These are phyloP conservation scores for Dicentrarchus labrax DNA, from an alignment of 2,113 vertebrate genomes.

Conservation along the genomic window DNA sequence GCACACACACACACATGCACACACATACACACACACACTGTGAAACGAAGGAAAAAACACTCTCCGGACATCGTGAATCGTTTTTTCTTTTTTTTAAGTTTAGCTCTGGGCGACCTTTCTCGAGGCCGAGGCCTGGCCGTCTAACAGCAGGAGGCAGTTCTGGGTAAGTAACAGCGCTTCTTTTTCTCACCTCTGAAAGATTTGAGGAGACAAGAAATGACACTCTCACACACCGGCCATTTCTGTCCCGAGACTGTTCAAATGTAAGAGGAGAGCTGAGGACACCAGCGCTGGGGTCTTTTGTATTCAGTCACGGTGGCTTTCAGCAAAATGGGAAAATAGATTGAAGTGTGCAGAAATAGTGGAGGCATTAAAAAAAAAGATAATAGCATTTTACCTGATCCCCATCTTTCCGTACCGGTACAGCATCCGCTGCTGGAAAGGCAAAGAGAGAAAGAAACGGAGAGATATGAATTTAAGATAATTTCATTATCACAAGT, in stretches of 20 bases:
- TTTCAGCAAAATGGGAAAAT: slow-evolving; percentile 32
- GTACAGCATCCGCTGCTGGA: slow-evolving; percentile 84
- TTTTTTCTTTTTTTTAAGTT: background rate
- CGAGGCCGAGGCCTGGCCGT: background rate
- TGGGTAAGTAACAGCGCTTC: slow-evolving; percentile 17
- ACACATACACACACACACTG: background rate
- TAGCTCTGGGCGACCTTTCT: background rate
- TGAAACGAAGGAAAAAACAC: background rate
- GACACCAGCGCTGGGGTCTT: background rate
- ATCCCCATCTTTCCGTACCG: slow-evolving; percentile 86
- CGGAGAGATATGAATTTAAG: slow-evolving; percentile 29
- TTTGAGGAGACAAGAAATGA: slow-evolving; percentile 23
- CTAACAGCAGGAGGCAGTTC: slow-evolving; percentile 28
- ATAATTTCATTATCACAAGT: slow-evolving; percentile 13
- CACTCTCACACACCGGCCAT: background rate
- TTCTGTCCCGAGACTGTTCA: slow-evolving; percentile 9
- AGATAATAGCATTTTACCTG: slow-evolving; percentile 79
- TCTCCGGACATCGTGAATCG: background rate
- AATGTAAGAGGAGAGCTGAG: slow-evolving; percentile 22
- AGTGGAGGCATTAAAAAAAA: slow-evolving; percentile 4
- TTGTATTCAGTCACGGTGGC: slow-evolving; percentile 23
- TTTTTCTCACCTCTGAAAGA: slow-evolving; percentile 36
- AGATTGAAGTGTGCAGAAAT: slow-evolving; percentile 25
- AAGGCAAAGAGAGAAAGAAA: slow-evolving; percentile 18
- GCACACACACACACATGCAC: background rate